phyloP scores from a whole-genome alignment of 1,140 invertebrate genomes.

The Hylaeus volcanicus region DNA sequence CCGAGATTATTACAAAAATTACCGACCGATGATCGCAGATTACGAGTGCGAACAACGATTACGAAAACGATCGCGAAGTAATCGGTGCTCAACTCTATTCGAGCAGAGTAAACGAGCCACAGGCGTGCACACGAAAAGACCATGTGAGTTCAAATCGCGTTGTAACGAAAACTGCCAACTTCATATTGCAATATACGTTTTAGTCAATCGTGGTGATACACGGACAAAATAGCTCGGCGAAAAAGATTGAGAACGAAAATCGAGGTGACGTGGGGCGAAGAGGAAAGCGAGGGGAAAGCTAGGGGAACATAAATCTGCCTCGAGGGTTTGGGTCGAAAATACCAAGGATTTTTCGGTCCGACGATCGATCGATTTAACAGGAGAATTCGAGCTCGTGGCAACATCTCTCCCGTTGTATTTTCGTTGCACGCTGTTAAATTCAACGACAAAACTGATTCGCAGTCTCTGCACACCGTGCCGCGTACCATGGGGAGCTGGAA shows the following conservation, averaged over 20 bases:
- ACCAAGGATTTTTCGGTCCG: conserved; percentile 12
- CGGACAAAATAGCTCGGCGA: conserved; percentile 2
- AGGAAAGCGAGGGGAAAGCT: neutral
- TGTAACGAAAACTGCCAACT: conserved; percentile 75
- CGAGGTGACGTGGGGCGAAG: neutral
- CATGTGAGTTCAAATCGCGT: conserved; percentile 69
- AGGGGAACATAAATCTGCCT: neutral
- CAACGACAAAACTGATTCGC: conserved; percentile 1
- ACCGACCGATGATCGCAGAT: too few relatives aligned
- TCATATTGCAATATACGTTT: conserved; percentile 74
- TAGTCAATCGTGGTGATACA: conserved; percentile 68
- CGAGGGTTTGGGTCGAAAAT: neutral
- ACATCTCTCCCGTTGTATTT: conserved; percentile 35
- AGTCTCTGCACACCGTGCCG: neutral
- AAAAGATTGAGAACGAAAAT: neutral
- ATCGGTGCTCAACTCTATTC: too few relatives aligned
- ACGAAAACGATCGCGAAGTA: too few relatives aligned
- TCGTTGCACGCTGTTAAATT: conserved; percentile 30
- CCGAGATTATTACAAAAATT: too few relatives aligned
- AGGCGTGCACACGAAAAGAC: conserved; percentile 40
- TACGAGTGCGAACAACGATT: too few relatives aligned
- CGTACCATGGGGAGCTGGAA: neutral
- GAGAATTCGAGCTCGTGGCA: conserved; percentile 17
- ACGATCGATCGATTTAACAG: conserved; percentile 26
- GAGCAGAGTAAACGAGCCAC: conserved; percentile 25